phyloP scores from a whole-genome alignment of 2,888 invertebrate genomes.

The Pseudococcus viburni region DNA sequence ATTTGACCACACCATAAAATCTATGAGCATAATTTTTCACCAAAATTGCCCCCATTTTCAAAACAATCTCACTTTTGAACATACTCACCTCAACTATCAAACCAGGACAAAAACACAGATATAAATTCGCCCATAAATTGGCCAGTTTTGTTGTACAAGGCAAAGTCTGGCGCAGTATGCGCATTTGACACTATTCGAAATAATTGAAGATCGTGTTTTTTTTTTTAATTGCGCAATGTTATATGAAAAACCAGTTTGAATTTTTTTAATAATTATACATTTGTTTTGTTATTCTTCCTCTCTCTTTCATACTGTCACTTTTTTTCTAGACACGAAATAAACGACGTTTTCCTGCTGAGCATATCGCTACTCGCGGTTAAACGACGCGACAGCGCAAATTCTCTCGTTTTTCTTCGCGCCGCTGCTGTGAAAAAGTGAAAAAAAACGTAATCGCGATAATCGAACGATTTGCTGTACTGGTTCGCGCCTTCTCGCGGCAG shows the following conservation, averaged over 20 bases:
- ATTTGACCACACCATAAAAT: no score
- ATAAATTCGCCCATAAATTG: not conserved
- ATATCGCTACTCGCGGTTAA: not conserved
- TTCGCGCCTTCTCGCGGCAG: not conserved
- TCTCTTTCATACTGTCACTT: conserved; percentile 26
- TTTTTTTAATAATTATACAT: conserved; percentile 20
- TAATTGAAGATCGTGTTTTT: conserved; percentile 40
- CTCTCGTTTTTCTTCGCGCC: not conserved
- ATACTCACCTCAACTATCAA: no score
- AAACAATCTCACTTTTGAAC: no score
- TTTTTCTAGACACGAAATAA: conserved; percentile 31
- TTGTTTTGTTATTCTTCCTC: not conserved
- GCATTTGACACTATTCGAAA: conserved; percentile 27
- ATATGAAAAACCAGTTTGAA: conserved; percentile 27
- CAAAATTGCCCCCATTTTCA: no score
- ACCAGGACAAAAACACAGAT: not conserved
- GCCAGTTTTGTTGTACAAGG: not conserved
- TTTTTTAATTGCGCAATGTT: conserved; percentile 29
- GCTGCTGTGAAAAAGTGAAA: not conserved
- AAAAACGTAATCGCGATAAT: not conserved
- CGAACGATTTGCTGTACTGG: not conserved
- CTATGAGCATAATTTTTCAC: no score
- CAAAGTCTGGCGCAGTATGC: not conserved
- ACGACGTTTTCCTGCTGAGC: conserved; percentile 37
- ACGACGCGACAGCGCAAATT: not conserved